phyloP scores from a whole-genome alignment of 1,140 invertebrate species.

The Leptopilina boulardi region DNA sequence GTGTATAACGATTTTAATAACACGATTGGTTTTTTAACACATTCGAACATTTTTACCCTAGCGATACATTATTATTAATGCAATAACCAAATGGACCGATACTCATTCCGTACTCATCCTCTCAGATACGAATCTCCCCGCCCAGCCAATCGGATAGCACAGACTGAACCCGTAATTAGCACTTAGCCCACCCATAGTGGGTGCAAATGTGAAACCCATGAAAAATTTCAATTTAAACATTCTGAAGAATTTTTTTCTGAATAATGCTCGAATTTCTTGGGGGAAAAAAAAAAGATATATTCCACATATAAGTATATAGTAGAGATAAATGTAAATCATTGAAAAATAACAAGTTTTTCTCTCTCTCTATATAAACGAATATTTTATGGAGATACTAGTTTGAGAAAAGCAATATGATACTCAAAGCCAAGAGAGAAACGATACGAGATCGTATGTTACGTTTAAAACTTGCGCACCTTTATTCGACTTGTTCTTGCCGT shows the following conservation, averaged over 20 bases:
- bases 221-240: slow-evolving; percentile 63
- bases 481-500: slow-evolving; percentile 44
- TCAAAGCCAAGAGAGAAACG: slow-evolving; percentile 9
- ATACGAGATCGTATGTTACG: slow-evolving; percentile 32
- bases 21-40: slow-evolving; percentile 50
- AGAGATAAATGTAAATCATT: not conserved
- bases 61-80: slow-evolving; percentile 62
- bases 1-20: slow-evolving; percentile 9
- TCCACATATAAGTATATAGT: not conserved
- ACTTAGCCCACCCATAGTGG: slow-evolving; percentile 67
- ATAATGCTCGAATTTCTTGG: not conserved
- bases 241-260: not conserved
- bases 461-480: slow-evolving; percentile 42
- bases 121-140: slow-evolving; percentile 66
- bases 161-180: slow-evolving; percentile 65
- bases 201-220: slow-evolving; percentile 42
- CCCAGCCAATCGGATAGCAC: slow-evolving; percentile 68
- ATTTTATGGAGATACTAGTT: slow-evolving; percentile 13
- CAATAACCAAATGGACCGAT: slow-evolving; percentile 51
- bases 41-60: slow-evolving; percentile 45
- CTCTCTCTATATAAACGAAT: slow-evolving; percentile 5
- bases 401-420: slow-evolving; percentile 25
- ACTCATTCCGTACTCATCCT: slow-evolving; percentile 56
- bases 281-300: not conserved
- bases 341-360: not conserved